Percentiles rank a stretch among this genome's conserved stretches.
Conservation (phyloP, 1,140 invertebrate genomes). For the Plodia interpunctella region DNA sequence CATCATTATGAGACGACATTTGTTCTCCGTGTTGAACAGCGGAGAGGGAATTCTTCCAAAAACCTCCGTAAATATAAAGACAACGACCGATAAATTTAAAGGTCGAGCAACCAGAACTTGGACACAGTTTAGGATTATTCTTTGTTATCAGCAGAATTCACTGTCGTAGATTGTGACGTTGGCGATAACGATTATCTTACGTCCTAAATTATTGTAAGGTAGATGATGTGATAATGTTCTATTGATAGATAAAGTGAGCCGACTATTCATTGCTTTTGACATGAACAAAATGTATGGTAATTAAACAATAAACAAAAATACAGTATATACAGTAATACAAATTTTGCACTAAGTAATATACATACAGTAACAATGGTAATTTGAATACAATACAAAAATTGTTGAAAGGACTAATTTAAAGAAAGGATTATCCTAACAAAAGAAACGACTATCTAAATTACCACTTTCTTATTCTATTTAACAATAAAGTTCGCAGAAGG, state of each 20-base stretch:
- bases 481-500: too few relatives aligned
- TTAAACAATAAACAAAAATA: too few relatives aligned
- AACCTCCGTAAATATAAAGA: conserved; percentile 43
- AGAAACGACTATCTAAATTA: too few relatives aligned
- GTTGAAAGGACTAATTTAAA: too few relatives aligned
- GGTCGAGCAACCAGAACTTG: conserved; percentile 27
- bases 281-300: too few relatives aligned
- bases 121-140: conserved; percentile 32
- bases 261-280: too few relatives aligned
- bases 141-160: conserved; percentile 27
- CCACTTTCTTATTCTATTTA: too few relatives aligned
- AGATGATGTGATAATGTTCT: not conserved
- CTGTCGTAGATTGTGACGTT: conserved; percentile 28
- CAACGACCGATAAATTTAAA: conserved; percentile 57
- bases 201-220: not conserved
- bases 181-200: conserved; percentile 13
- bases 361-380: too few relatives aligned
- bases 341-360: too few relatives aligned
- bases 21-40: not conserved
- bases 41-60: conserved; percentile 23
- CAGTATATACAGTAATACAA: too few relatives aligned
- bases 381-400: too few relatives aligned
- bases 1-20: not conserved
- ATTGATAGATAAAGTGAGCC: not conserved
- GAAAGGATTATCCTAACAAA: too few relatives aligned